Conservation (phyloP, 2,888 invertebrate species). For the Volucella inflata region DNA sequence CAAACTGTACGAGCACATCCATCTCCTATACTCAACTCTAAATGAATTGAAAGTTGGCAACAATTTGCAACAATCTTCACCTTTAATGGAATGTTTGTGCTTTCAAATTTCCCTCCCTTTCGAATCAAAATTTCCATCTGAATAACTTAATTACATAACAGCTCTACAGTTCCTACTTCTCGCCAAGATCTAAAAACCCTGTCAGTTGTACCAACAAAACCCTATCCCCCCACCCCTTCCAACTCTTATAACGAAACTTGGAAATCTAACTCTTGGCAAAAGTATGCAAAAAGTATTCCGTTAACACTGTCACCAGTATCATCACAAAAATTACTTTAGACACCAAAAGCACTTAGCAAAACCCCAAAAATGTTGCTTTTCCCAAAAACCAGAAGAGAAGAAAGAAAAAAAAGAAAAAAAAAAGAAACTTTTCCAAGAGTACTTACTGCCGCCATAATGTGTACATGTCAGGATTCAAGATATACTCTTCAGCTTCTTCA, state of each 20-base stretch:
- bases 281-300: constrained; percentile 70
- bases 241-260: neutral
- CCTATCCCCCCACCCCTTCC: neutral
- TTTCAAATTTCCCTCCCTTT: constrained; percentile 4
- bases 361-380: constrained; percentile 47
- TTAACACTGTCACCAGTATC: constrained; percentile 52
- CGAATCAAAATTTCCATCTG: constrained; percentile 31
- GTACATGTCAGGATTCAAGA: constrained; percentile 4
- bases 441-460: constrained; percentile 47
- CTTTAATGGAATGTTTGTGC: neutral
- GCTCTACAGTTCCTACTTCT: constrained; percentile 28
- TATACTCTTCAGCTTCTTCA: neutral
- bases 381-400: too few relatives aligned
- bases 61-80: constrained; percentile 8
- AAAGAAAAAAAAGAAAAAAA: too few relatives aligned
- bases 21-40: too few relatives aligned
- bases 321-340: constrained; percentile 54
- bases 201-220: neutral
- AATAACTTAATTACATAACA: constrained; percentile 49
- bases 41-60: neutral
- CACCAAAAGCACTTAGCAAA: constrained; percentile 61
- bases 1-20: too few relatives aligned
- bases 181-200: too few relatives aligned
- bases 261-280: constrained; percentile 42
- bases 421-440: constrained; percentile 37